These are phyloP conservation scores for Eciton burchellii DNA, from an alignment of 1,140 invertebrate genomes.

Conservation along the genomic window DNA sequence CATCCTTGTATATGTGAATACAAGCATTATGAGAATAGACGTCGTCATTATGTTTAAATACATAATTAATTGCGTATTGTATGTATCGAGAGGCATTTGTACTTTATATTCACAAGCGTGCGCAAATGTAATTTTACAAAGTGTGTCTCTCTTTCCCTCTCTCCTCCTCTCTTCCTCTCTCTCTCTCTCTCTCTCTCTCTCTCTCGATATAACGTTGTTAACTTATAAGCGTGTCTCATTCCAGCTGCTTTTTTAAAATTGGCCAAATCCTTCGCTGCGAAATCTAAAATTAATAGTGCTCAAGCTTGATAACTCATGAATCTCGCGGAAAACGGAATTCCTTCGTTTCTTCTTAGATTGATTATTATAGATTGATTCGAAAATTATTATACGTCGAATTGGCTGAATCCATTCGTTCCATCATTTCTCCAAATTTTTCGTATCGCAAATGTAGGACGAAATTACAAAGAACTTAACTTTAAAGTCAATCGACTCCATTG, in stretches of 20 bases:
- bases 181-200: no score
- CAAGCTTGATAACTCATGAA: neutral
- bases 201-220: slow-evolving; percentile 29
- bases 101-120: slow-evolving; percentile 48
- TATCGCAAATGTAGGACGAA: neutral
- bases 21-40: slow-evolving; percentile 5
- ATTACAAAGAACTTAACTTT: slow-evolving; percentile 11
- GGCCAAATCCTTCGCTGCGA: neutral
- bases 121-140: slow-evolving; percentile 56
- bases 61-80: neutral
- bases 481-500: neutral
- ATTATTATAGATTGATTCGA: no score
- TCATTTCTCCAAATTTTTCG: neutral
- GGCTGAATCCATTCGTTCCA: no score
- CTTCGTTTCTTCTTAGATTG: no score
- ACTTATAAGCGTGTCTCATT: slow-evolving; percentile 21
- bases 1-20: neutral
- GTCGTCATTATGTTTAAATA: neutral
- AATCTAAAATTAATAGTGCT: neutral
- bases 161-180: no score
- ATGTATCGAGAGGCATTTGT: slow-evolving; percentile 51
- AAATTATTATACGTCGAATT: no score
- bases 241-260: slow-evolving; percentile 5
- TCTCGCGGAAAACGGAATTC: neutral
- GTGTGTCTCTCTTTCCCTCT: no score